Evolutionary conservation across 1,140 invertebrate genomes (phyloP).

Genomic region (Drosophila sp.): DNA sequence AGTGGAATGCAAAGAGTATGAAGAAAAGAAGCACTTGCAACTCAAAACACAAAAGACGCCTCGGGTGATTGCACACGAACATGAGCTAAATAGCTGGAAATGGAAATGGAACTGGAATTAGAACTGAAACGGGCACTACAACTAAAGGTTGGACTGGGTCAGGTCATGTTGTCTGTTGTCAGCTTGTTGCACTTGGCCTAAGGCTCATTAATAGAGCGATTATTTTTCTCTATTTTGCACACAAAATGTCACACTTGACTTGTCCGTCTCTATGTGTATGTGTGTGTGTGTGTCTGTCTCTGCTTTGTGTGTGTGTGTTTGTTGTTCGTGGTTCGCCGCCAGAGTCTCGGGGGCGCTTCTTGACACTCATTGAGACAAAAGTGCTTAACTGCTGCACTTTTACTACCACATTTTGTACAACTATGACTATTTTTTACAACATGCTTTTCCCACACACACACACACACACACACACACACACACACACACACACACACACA

Average conservation of each 20-base stretch:
- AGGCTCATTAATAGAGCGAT: conserved; percentile 81
- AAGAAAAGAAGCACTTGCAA: conserved; percentile 21
- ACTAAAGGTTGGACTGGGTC: conserved; percentile 37
- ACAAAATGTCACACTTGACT: conserved; percentile 35
- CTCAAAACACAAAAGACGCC: conserved; percentile 11
- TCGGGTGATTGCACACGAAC: conserved; percentile 31
- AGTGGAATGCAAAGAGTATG: conserved; percentile 7
- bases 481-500: conserved; percentile 20
- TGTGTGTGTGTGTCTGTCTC: background rate
- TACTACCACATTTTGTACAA: conserved; percentile 30
- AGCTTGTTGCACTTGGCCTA: conserved; percentile 83
- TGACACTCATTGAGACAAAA: conserved; percentile 83
- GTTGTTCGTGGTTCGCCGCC: conserved; percentile 8
- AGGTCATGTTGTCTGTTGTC: conserved; percentile 79
- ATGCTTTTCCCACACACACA: conserved; percentile 34
- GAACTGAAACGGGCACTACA: conserved; percentile 25
- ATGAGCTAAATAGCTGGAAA: conserved; percentile 51
- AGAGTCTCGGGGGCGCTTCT: conserved; percentile 59
- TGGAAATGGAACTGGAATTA: conserved; percentile 30
- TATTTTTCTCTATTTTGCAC: conserved; percentile 60
- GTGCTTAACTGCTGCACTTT: conserved; percentile 82
- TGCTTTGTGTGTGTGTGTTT: conserved; percentile 13
- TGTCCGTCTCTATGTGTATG: background rate
- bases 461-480: conserved; percentile 10
- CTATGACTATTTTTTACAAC: conserved; percentile 46